phyloP scores from a whole-genome alignment of 2,797 vertebrate genomes.

The Gila robusta region DNA sequence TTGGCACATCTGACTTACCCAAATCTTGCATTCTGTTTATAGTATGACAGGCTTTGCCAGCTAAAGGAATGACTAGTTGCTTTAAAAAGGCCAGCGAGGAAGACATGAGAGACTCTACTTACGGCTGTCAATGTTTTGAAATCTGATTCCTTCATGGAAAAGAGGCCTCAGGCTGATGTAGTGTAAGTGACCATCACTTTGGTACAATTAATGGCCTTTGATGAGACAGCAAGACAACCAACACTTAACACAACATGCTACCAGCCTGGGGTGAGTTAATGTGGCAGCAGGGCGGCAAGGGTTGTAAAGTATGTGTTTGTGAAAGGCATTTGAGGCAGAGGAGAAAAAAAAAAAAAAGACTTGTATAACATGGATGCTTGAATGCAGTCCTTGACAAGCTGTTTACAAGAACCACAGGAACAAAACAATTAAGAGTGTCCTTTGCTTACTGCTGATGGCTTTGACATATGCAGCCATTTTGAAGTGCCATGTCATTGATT shows the following conservation, averaged over 20 bases:
- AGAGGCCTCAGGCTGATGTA: conserved; percentile 72
- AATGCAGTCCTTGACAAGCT: conserved; percentile 74
- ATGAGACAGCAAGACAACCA: conserved; percentile 71
- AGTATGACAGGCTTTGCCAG: background rate
- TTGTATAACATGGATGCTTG: conserved; percentile 67
- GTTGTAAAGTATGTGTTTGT: conserved; percentile 54
- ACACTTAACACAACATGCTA: conserved; percentile 61
- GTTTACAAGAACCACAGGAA: conserved; percentile 76
- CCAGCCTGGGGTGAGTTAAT: conserved; percentile 46
- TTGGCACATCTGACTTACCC: background rate
- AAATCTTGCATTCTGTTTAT: background rate
- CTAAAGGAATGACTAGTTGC: background rate
- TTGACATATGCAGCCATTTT: conserved; percentile 77
- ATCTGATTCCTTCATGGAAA: conserved; percentile 76
- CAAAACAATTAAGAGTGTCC: conserved; percentile 84
- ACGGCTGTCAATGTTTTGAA: conserved; percentile 76
- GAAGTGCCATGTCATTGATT: conserved; percentile 81
- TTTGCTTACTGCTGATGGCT: conserved; percentile 77
- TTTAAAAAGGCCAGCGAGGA: conserved; percentile 44
- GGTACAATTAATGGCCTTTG: conserved; percentile 78
- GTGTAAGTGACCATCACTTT: conserved; percentile 74
- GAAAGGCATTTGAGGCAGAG: conserved; percentile 62
- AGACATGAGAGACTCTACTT: conserved; percentile 59
- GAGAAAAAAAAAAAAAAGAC: conserved; percentile 43
- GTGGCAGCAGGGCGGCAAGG: conserved; percentile 30